A percentile compares a stretch with the other conserved stretches of the same genome.
Conservation (phyloP, 1,140 invertebrate species). For the Amphibalanus amphitrite region DNA sequence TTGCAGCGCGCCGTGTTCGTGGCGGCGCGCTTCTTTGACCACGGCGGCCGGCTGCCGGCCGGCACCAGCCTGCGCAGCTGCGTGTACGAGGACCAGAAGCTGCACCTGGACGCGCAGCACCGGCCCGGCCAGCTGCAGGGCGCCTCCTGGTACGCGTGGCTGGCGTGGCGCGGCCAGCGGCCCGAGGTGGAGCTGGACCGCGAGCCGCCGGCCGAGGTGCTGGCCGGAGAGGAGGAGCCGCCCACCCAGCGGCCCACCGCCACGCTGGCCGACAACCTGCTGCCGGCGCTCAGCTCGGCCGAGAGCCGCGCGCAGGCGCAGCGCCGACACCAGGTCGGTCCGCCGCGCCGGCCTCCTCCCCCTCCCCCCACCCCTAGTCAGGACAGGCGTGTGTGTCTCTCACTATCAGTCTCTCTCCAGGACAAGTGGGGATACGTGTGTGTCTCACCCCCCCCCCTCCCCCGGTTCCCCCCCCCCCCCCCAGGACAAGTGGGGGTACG, state of each 20-base stretch:
- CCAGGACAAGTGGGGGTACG: neutral
- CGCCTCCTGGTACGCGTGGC: neutral
- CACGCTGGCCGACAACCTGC: neutral
- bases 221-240: neutral
- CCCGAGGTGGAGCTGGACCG: neutral
- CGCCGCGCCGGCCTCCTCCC: no score
- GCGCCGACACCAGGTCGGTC: no score
- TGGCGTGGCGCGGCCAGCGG: neutral
- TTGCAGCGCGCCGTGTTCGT: neutral
- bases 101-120: neutral
- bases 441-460: no score
- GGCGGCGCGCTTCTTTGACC: neutral
- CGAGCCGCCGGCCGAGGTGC: neutral
- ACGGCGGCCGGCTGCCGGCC: neutral
- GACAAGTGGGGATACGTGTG: no score
- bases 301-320: neutral
- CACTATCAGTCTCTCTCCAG: no score
- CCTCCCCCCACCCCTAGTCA: no score
- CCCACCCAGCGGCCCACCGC: no score
- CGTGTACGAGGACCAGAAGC: neutral
- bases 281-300: neutral
- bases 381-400: no score
- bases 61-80: neutral
- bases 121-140: neutral
- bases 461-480: no score